A percentile compares a stretch with the other conserved stretches of the same genome.
These are phyloP conservation scores for Stomatorhinus walkeri DNA, from an alignment of 2,797 vertebrate genomes.

Conservation along the genomic window DNA sequence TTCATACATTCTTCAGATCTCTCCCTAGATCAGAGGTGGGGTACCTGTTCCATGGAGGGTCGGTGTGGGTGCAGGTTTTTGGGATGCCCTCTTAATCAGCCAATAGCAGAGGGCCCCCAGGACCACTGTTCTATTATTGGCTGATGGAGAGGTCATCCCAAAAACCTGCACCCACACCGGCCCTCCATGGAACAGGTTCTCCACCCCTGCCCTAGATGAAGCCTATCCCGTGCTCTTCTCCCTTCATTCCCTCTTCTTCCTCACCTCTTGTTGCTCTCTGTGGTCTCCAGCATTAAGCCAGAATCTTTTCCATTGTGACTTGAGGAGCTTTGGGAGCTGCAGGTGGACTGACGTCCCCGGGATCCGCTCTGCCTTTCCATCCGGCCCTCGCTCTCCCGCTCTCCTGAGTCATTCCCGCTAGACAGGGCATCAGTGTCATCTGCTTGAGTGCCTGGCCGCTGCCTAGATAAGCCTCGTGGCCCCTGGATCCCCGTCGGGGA, in stretches of 20 bases:
- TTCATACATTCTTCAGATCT: neutral
- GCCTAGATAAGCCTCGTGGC: slow-evolving; percentile 40
- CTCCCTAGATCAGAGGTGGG: neutral
- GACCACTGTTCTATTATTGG: neutral
- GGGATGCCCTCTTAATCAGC: neutral
- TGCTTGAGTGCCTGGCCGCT: slow-evolving; percentile 44
- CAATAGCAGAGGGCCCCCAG: neutral
- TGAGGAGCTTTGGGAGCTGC: slow-evolving; percentile 73
- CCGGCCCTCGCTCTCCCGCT: slow-evolving; percentile 65
- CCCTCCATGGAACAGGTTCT: neutral
- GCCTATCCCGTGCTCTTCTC: neutral
- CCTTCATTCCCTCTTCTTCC: neutral
- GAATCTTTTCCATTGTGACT: slow-evolving; percentile 80
- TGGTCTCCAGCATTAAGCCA: slow-evolving; percentile 72
- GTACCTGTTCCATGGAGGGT: too few species aligned
- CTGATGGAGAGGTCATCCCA: neutral
- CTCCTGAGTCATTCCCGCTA: slow-evolving; percentile 78
- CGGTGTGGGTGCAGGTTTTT: neutral
- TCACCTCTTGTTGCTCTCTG: slow-evolving; percentile 82
- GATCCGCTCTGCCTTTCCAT: slow-evolving; percentile 47
- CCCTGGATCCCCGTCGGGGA: slow-evolving; percentile 46
- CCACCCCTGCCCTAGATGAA: neutral
- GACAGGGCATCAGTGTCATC: slow-evolving; percentile 78
- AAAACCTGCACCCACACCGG: neutral
- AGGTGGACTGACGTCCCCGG: slow-evolving; percentile 59